Evolutionary conservation across 1,140 invertebrate species (phyloP), one percentile per base, ranked within the genome.

Genomic region (Hirudo medicinalis): DNA sequence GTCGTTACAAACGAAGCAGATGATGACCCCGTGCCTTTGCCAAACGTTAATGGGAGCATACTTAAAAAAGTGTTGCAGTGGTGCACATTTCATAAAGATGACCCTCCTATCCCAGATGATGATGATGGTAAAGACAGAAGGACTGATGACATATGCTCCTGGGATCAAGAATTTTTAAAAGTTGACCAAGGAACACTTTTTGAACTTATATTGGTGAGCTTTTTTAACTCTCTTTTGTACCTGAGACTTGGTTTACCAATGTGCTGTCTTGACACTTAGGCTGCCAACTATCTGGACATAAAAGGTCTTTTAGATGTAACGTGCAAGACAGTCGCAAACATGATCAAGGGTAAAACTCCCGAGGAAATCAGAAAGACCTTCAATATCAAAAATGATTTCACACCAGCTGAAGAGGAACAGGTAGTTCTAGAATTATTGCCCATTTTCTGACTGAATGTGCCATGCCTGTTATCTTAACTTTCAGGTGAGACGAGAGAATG

Each of bases 301-400:
- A 97, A 97, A 82, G 86, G 95, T 5, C 85, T 98, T 27, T 81
- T 99, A 66, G 94, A 99, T 83, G 93, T 98, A 0, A 97, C 94
- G 0, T 99, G 95, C 83, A 99, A 99, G 83, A 98, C 94, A 0
- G 96, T 99, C 19, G 97, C 96, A 8, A 99, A 99, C 81, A 83
- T 83, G 82, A 83, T 83, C 77, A 83, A 83, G 76, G 82, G 82
- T 19, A 83, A 82, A 73, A 80, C 81, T 36, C 94, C 96, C 0
- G 96, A 99, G 80, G 96, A 99, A 82, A 98, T 99, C 72, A 87
- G 96, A 8, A 98, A 97, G 81, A 98, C 94, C 0, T 99, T 99
- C 78, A 99, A 99, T 80, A 99, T 99, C 75, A 97, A 97, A 80
- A 98, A 98, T 84, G 96, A 99, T 80, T 98, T 99, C 76, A 93